Percentiles rank a stretch among this genome's conserved stretches.
phyloP scores from a whole-genome alignment of 2,888 invertebrate genomes.

The Luffia ferchaultella region DNA sequence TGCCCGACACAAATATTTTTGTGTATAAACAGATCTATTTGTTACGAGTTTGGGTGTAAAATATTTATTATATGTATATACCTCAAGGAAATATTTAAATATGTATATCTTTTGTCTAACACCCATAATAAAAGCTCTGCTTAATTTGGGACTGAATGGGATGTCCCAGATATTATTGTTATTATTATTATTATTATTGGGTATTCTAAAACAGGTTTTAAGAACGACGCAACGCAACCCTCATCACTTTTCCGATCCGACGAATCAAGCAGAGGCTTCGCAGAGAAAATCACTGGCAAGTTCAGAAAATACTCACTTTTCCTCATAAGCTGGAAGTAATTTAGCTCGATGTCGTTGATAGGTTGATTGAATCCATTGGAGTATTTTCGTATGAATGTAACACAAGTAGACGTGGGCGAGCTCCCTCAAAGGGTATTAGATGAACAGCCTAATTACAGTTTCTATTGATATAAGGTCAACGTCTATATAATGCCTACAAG shows the following conservation, averaged over 20 bases:
- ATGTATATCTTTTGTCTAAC: too few relatives aligned
- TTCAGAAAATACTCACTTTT: background rate
- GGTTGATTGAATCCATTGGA: background rate
- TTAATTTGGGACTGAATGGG: too few relatives aligned
- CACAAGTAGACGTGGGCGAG: background rate
- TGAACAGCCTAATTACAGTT: too few relatives aligned
- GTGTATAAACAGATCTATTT: too few relatives aligned
- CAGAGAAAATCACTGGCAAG: background rate
- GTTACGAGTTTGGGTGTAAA: too few relatives aligned
- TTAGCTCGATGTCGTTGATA: background rate
- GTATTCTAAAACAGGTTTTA: conserved; percentile 17
- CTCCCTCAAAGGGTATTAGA: too few relatives aligned
- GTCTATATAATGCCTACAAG: too few relatives aligned
- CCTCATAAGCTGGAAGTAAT: background rate
- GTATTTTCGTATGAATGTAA: background rate
- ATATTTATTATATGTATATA: background rate
- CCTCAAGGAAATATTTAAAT: background rate
- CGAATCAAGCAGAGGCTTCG: conserved; percentile 1
- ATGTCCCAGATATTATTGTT: too few relatives aligned
- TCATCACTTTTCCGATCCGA: conserved; percentile 21
- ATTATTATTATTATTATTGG: too few relatives aligned
- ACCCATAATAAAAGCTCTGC: too few relatives aligned
- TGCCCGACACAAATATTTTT: too few relatives aligned
- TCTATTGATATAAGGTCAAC: too few relatives aligned
- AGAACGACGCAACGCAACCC: conserved; percentile 25